A percentile compares a stretch with the other conserved stretches of the same genome.
These are phyloP conservation scores for Acanthornis magna DNA, from an alignment of 2,797 vertebrate genomes.

Conservation along the genomic window DNA sequence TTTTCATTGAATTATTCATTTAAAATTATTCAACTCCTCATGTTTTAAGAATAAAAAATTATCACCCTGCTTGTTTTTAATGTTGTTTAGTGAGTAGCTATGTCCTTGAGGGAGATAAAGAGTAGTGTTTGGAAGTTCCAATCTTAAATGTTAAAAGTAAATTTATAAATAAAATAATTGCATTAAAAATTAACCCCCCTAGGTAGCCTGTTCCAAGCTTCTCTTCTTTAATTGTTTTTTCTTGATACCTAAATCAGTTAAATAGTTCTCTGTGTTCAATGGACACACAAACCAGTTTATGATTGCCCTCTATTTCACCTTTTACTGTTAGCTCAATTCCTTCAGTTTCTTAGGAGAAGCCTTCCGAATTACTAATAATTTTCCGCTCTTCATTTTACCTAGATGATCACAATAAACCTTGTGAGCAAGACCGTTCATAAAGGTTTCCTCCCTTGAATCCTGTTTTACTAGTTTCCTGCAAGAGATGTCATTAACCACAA, in stretches of 20 bases:
- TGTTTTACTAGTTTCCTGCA: neutral
- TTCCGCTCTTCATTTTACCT: neutral
- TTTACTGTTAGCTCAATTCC: neutral
- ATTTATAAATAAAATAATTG: slow-evolving; percentile 7
- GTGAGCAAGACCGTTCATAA: neutral
- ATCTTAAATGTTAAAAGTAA: neutral
- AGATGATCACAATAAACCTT: neutral
- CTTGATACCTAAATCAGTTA: neutral
- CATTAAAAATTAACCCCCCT: neutral
- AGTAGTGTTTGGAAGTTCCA: neutral
- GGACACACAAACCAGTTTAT: neutral
- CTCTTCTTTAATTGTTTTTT: neutral
- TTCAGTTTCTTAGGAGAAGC: neutral
- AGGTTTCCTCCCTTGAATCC: neutral
- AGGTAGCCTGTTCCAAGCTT: neutral
- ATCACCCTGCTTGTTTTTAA: neutral
- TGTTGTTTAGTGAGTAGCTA: neutral
- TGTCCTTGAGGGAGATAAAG: neutral
- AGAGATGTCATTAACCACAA: neutral
- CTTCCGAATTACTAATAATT: neutral
- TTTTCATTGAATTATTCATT: slow-evolving; percentile 50
- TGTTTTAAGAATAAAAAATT: slow-evolving; percentile 9
- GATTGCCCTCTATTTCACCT: neutral
- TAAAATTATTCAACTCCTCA: neutral
- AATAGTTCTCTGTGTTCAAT: neutral